These are phyloP conservation scores for Dicranocentrus wangi DNA, from an alignment of 2,888 invertebrate species.

Conservation along the genomic window DNA sequence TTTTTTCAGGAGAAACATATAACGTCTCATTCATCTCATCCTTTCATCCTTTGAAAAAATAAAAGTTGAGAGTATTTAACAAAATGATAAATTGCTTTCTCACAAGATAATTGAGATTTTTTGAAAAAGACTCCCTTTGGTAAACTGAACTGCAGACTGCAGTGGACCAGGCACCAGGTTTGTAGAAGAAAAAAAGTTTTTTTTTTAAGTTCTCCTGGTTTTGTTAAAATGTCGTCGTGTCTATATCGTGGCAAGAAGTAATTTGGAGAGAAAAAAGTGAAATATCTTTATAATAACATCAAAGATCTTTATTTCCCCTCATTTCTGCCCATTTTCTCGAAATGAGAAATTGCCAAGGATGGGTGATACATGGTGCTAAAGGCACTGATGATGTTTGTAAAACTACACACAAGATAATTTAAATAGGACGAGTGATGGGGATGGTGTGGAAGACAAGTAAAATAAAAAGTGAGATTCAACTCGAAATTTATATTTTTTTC, in stretches of 20 bases:
- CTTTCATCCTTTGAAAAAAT: too few species aligned
- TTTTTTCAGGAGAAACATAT: background rate
- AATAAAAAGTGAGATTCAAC: too few species aligned
- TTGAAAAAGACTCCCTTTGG: background rate
- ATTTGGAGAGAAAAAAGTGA: conserved; percentile 12
- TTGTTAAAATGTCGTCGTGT: background rate
- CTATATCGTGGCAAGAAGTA: conserved; percentile 28
- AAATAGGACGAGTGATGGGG: conserved; percentile 26
- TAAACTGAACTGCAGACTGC: background rate
- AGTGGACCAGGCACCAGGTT: background rate
- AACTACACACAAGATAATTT: conserved; percentile 20
- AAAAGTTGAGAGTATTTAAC: conserved; percentile 12
- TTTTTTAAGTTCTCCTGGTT: background rate
- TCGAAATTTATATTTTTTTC: conserved; percentile 7
- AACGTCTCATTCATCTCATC: background rate
- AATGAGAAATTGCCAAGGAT: too few species aligned
- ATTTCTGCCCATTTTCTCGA: background rate
- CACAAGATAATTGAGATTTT: conserved; percentile 35
- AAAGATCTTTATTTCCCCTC: background rate
- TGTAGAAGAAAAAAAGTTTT: background rate
- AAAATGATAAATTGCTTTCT: conserved; percentile 53
- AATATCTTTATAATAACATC: background rate
- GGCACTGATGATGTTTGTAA: background rate
- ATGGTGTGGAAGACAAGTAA: background rate
- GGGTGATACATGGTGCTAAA: background rate